Conservation (phyloP, 1,140 invertebrate species). For the Zaprionus ornatus region DNA sequence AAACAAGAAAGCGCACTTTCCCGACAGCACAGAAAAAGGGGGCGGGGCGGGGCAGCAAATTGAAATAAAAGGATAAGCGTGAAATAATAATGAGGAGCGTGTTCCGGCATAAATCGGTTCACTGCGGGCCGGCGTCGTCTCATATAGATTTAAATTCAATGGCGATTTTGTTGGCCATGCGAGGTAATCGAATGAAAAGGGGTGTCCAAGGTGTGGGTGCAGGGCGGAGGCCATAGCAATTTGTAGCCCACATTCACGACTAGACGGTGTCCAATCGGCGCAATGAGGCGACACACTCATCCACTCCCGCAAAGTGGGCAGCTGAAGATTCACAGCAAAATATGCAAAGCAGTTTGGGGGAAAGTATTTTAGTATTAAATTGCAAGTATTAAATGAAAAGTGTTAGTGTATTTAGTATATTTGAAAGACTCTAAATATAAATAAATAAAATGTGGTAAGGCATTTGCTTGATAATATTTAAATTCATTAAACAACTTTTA, state of each 20-base stretch:
- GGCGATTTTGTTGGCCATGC: slow-evolving; percentile 16
- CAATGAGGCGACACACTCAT: not conserved
- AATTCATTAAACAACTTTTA: too few relatives aligned
- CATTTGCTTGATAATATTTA: too few relatives aligned
- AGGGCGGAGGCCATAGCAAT: slow-evolving; percentile 23
- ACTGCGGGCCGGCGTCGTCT: slow-evolving; percentile 2
- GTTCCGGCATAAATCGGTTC: slow-evolving; percentile 73
- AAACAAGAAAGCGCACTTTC: slow-evolving; percentile 75
- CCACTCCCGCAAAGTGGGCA: not conserved
- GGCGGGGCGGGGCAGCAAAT: slow-evolving; percentile 34
- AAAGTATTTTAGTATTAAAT: not conserved
- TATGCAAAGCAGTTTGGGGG: not conserved
- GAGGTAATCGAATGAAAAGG: slow-evolving; percentile 32
- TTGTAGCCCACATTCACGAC: slow-evolving; percentile 19
- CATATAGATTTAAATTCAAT: slow-evolving; percentile 48
- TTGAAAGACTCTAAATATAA: not conserved
- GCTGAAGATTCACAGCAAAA: not conserved
- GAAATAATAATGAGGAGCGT: slow-evolving; percentile 79
- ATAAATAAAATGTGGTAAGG: too few relatives aligned
- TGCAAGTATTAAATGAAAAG: not conserved
- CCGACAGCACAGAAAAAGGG: not conserved
- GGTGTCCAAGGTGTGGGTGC: not conserved
- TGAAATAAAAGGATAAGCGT: slow-evolving; percentile 81
- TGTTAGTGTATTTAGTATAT: not conserved
- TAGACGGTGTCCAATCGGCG: not conserved